Conservation (phyloP, 2,888 invertebrate genomes). For the Lochmaea crataegi region DNA sequence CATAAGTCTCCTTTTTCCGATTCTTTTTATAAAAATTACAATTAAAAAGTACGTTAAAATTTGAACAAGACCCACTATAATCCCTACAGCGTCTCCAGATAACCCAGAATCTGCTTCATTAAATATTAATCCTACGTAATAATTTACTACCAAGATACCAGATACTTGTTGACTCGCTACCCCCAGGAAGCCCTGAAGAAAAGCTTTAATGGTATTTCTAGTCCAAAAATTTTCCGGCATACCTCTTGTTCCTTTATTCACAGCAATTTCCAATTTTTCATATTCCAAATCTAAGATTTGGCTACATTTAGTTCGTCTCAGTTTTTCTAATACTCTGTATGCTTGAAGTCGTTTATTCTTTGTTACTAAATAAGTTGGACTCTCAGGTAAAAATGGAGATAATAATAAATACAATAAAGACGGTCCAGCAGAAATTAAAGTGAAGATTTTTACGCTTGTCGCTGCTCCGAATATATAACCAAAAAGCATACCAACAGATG, state of each 20-base stretch:
- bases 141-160: conserved; percentile 82
- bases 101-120: conserved; percentile 72
- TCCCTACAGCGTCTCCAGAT: conserved; percentile 73
- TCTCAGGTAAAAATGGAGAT: not conserved
- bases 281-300: conserved; percentile 19
- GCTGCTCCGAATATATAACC: not conserved
- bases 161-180: conserved; percentile 84
- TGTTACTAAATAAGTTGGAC: not conserved
- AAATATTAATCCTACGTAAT: conserved; percentile 79
- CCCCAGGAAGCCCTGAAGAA: conserved; percentile 78
- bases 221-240: conserved; percentile 20
- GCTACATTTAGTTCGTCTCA: conserved; percentile 9
- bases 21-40: conserved; percentile 77
- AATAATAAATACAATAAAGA: not conserved
- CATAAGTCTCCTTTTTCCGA: conserved; percentile 77
- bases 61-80: conserved; percentile 82
- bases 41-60: conserved; percentile 75
- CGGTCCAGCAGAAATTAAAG: not conserved
- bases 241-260: conserved; percentile 68
- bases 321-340: not conserved
- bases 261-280: conserved; percentile 64
- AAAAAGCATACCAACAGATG: not conserved
- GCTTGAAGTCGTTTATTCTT: not conserved
- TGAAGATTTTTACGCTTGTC: not conserved
- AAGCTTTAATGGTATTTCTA: conserved; percentile 63